Conservation (phyloP, 2,888 invertebrate genomes). For the Rhagonycha fulva region DNA sequence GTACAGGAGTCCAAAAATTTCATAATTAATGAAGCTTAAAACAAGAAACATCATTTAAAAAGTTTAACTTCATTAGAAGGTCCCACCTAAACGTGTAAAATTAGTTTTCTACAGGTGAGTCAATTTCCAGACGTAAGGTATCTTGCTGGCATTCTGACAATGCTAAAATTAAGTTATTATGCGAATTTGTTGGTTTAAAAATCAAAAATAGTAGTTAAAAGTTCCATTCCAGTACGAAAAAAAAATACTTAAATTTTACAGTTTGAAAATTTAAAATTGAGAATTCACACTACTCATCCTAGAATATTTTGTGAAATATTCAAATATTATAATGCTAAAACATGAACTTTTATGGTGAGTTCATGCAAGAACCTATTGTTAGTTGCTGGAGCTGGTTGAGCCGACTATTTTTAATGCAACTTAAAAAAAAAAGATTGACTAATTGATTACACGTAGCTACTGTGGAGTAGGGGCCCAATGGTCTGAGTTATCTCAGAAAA, state of each 20-base stretch:
- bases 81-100: background rate
- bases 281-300: background rate
- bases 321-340: no score
- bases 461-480: no score
- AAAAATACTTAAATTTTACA: no score
- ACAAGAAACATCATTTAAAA: background rate
- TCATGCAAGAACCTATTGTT: no score
- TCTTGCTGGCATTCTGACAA: slow-evolving; percentile 18
- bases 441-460: no score
- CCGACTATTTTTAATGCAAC: no score
- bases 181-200: background rate
- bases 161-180: slow-evolving; percentile 9
- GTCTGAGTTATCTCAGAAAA: no score
- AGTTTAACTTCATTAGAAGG: background rate
- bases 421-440: no score
- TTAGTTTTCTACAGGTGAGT: background rate
- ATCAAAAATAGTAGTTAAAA: background rate
- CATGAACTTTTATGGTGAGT: no score
- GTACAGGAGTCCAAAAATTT: slow-evolving; percentile 13
- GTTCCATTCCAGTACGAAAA: background rate
- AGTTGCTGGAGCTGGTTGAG: no score
- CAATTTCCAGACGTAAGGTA: background rate
- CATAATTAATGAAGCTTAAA: background rate
- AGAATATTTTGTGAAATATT: no score
- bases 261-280: background rate